Conservation (phyloP, 64 coral and sea anemone genomes). For the Exaiptasia diaphana region DNA sequence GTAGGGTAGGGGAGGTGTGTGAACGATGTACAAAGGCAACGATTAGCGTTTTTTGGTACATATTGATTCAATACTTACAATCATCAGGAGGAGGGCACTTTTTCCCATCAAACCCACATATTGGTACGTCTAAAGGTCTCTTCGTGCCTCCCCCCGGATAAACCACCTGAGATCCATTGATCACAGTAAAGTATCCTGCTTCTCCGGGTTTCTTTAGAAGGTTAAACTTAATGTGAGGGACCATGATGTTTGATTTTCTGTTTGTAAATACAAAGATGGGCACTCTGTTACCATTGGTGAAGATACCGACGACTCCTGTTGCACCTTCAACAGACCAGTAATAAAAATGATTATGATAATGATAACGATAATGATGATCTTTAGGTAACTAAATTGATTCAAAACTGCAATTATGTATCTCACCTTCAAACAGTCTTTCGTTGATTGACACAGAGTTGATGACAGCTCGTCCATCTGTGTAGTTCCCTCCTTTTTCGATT, state of each 20-base stretch:
- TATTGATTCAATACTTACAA: too few relatives aligned
- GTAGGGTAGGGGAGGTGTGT: too few relatives aligned
- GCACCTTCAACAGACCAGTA: constrained; percentile 24
- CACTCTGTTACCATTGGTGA: constrained; percentile 37
- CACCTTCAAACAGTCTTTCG: constrained; percentile 59
- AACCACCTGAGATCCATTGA: constrained; percentile 19
- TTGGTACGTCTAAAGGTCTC: constrained; percentile 46
- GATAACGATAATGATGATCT: neutral
- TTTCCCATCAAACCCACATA: constrained; percentile 78
- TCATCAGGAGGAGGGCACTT: too few relatives aligned
- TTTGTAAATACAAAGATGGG: constrained; percentile 77
- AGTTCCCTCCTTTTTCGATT: constrained; percentile 18
- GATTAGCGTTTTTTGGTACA: too few relatives aligned
- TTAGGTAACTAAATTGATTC: neutral
- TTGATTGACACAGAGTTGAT: constrained; percentile 10
- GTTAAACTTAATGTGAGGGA: constrained; percentile 45
- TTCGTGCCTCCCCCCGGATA: constrained; percentile 63
- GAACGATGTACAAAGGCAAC: too few relatives aligned
- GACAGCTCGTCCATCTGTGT: constrained; percentile 43
- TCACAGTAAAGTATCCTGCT: neutral
- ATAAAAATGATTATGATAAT: neutral
- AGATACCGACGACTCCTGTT: constrained; percentile 64
- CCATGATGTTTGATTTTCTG: constrained; percentile 31
- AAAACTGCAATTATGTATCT: neutral
- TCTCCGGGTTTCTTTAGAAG: neutral